These are phyloP conservation scores for Chiloscyllium plagiosum DNA, from an alignment of 2,113 vertebrate genomes.

Conservation along the genomic window DNA sequence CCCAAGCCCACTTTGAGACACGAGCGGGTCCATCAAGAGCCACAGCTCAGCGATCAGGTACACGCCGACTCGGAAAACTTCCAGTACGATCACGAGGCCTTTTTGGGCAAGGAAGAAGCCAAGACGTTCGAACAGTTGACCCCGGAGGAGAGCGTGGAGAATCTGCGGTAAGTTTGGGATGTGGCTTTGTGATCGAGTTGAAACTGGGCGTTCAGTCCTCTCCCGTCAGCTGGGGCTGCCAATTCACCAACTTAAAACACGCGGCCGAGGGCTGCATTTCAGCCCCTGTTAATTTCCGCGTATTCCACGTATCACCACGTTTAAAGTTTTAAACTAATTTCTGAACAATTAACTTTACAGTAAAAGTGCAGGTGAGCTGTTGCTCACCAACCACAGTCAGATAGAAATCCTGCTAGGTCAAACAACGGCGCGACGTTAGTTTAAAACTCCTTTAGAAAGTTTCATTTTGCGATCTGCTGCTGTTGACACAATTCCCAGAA, in stretches of 20 bases:
- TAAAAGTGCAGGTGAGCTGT: neutral
- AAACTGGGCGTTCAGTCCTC: neutral
- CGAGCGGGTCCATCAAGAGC: conserved; percentile 72
- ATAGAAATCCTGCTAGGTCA: neutral
- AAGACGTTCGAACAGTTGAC: conserved; percentile 91
- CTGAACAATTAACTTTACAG: neutral
- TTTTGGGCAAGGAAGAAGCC: conserved; percentile 87
- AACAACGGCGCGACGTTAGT: neutral
- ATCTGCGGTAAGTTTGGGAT: conserved; percentile 69
- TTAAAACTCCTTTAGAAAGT: neutral
- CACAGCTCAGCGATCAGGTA: conserved; percentile 56
- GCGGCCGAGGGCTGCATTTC: neutral
- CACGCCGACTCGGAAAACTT: conserved; percentile 78
- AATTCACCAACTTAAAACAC: neutral
- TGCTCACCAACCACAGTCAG: neutral
- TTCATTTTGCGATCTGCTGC: neutral
- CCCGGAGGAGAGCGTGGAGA: conserved; percentile 81
- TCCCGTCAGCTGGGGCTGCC: neutral
- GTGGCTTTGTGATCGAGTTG: neutral
- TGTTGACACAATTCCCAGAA: neutral
- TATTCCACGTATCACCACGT: neutral
- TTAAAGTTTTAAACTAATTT: neutral
- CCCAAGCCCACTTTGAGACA: conserved; percentile 78
- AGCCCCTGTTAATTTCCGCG: neutral
- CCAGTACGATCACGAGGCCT: conserved; percentile 92